These are phyloP conservation scores for Plecotus auritus DNA, from an alignment of 2,113 vertebrate species.

Conservation along the genomic window DNA sequence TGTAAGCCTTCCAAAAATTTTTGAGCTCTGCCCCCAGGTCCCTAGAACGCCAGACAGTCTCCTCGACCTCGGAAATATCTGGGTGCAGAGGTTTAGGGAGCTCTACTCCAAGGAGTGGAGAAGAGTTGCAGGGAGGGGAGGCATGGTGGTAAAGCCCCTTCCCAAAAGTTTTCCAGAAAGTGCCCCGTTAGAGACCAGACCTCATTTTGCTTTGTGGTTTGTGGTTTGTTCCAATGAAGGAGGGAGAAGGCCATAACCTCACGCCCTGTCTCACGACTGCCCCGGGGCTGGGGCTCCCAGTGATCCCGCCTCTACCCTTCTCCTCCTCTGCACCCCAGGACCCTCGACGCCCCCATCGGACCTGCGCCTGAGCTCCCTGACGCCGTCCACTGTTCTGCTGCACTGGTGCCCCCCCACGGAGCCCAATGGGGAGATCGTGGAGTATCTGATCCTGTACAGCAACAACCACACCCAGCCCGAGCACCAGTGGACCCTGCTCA, in stretches of 20 bases:
- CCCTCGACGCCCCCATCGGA: slow-evolving; percentile 93
- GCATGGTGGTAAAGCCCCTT: background rate
- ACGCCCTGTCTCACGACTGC: background rate
- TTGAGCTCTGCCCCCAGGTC: background rate
- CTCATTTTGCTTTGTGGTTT: background rate
- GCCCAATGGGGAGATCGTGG: slow-evolving; percentile 92
- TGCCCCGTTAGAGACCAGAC: background rate
- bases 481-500: slow-evolving; percentile 91
- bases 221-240: background rate
- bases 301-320: background rate
- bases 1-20: background rate
- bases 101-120: background rate
- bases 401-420: slow-evolving; percentile 95
- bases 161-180: background rate
- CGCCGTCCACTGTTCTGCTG: slow-evolving; percentile 90
- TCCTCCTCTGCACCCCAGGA: slow-evolving; percentile 76
- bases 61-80: background rate
- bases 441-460: slow-evolving; percentile 92
- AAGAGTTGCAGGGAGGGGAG: background rate
- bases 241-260: background rate
- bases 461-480: slow-evolving; percentile 90
- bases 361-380: slow-evolving; percentile 89
- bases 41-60: background rate
- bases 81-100: background rate
- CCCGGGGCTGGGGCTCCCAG: background rate